phyloP scores from a whole-genome alignment of 2,797 vertebrate genomes.

The Ptychobarbus kaznakovi region DNA sequence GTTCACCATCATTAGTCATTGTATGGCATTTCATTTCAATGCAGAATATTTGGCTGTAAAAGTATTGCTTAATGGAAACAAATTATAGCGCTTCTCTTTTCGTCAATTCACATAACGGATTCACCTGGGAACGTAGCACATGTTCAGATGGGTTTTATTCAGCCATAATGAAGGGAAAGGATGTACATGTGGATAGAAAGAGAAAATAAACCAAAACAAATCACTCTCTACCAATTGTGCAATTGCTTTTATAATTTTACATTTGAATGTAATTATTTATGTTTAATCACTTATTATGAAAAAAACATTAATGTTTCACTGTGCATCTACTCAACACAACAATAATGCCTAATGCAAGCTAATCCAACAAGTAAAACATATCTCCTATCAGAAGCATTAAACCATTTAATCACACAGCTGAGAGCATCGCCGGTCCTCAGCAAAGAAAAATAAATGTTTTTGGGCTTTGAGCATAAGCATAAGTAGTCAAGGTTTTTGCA shows the following conservation, averaged over 20 bases:
- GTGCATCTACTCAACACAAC: conserved; percentile 5
- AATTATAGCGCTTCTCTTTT: conserved; percentile 19
- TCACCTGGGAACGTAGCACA: conserved; percentile 16
- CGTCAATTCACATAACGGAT: conserved; percentile 19
- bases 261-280: too few species aligned
- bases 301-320: too few species aligned
- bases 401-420: conserved; percentile 14
- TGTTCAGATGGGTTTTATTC: conserved; percentile 19
- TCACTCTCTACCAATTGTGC: not conserved
- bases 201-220: conserved; percentile 5
- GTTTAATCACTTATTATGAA: too few species aligned
- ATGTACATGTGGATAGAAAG: conserved; percentile 4
- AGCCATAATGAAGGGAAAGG: conserved; percentile 2
- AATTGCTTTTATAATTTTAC: not conserved
- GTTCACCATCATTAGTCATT: conserved; percentile 41
- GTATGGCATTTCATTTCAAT: conserved; percentile 42
- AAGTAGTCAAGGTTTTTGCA: conserved; percentile 22
- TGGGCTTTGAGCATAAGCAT: conserved; percentile 24
- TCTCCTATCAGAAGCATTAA: conserved; percentile 9
- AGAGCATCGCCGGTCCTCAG: not conserved
- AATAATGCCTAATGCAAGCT: not conserved
- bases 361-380: conserved; percentile 13
- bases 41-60: conserved; percentile 23
- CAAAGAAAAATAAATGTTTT: conserved; percentile 29
- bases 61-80: conserved; percentile 45